These are phyloP conservation scores for Agriopis leucophaearia DNA, from an alignment of 2,888 invertebrate genomes.

Conservation along the genomic window DNA sequence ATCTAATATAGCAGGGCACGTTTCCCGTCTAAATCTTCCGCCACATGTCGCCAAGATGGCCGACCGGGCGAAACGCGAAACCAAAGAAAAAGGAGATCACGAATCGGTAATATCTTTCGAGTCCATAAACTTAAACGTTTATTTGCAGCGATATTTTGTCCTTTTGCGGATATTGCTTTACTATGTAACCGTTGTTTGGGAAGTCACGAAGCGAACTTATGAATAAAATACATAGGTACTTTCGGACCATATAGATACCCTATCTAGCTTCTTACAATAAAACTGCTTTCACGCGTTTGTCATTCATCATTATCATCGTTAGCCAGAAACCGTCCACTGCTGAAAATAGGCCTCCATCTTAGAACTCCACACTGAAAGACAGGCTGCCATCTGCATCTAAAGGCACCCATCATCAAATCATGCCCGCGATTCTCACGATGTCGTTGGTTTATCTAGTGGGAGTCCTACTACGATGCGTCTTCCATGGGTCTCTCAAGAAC, in stretches of 20 bases:
- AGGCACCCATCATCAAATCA: no score
- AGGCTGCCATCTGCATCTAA: no score
- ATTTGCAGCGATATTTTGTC: conserved; percentile 86
- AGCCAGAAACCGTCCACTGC: no score
- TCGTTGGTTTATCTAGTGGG: no score
- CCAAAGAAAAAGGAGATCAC: conserved; percentile 86
- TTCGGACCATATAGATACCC: conserved; percentile 6
- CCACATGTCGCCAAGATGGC: conserved; percentile 87
- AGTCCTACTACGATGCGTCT: no score
- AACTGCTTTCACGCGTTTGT: neutral
- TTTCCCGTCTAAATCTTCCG: conserved; percentile 85
- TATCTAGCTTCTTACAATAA: conserved; percentile 6
- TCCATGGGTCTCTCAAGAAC: no score
- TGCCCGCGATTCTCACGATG: no score
- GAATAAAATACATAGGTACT: conserved; percentile 35
- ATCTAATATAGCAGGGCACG: conserved; percentile 85
- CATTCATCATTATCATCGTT: no score
- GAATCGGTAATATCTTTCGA: conserved; percentile 86
- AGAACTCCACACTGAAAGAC: no score
- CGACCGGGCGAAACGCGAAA: conserved; percentile 80
- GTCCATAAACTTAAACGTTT: conserved; percentile 87
- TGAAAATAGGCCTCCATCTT: no score
- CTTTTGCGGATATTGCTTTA: conserved; percentile 84
- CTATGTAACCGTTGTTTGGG: conserved; percentile 64
- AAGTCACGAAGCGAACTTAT: conserved; percentile 48